phyloP scores from a whole-genome alignment of 2,888 invertebrate species.

The Dermolepida albohirtum region DNA sequence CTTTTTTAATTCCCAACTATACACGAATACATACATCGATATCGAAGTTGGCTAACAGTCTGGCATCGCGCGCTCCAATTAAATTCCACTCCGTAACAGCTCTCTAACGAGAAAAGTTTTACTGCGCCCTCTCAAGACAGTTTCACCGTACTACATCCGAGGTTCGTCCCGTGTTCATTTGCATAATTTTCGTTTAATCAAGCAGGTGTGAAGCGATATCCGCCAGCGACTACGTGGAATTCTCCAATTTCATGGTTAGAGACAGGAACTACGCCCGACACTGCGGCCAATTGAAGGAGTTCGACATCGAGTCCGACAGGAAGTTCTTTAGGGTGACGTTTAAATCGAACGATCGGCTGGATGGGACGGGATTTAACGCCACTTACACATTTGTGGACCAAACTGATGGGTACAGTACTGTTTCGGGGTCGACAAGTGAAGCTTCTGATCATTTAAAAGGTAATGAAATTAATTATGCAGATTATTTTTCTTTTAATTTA shows the following conservation, averaged over 20 bases:
- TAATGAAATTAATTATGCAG: too few relatives aligned
- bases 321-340: constrained; percentile 96
- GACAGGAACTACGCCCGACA: constrained; percentile 91
- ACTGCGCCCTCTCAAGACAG: constrained; percentile 1
- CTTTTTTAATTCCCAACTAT: too few relatives aligned
- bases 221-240: constrained; percentile 95
- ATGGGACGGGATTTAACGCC: constrained; percentile 94
- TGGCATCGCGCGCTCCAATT: constrained; percentile 10
- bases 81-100: constrained; percentile 18
- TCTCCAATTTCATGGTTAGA: constrained; percentile 92
- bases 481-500: too few relatives aligned
- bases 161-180: constrained; percentile 21
- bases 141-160: neutral
- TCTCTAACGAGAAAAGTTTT: constrained; percentile 29
- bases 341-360: constrained; percentile 92
- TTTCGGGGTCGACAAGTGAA: constrained; percentile 27
- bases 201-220: constrained; percentile 89
- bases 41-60: neutral
- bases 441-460: neutral
- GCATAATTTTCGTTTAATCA: constrained; percentile 32
- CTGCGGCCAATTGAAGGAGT: constrained; percentile 87
- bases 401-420: constrained; percentile 70
- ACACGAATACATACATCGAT: neutral
- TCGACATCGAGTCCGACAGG: constrained; percentile 87
- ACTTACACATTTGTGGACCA: constrained; percentile 87